Evolutionary conservation across 2,888 invertebrate species (phyloP), one percentile per base, ranked within the genome.

Genomic region (Liopterus haemorrhoidalis): DNA sequence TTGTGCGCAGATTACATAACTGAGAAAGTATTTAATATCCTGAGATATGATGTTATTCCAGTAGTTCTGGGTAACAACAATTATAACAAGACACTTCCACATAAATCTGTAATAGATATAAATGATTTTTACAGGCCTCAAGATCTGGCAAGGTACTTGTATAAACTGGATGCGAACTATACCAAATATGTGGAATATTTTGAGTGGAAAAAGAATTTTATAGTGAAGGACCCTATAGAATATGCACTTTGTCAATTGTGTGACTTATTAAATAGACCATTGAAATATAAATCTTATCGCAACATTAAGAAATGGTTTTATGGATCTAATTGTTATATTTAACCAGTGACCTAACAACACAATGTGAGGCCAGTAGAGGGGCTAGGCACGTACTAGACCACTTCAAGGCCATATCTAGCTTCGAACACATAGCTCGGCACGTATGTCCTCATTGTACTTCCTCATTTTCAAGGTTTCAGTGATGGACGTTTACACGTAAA

Each of bases 61-160:
- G 72, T 82, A 31, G 82, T 81, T 3, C 78, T 77, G 68, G 82
- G 82, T 4, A 78, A 75, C 16, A 76, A 73, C 40, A 69, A 76
- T 57, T 82, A 82, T 63, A 57, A 61, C 4, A 65, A 69, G 57
- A 72, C 70, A 41, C 70, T 75, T 2, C 75, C 75, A 2, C 66
- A 67, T 14, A 60, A 71, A 45, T 72, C 73, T 9, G 74, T 67
- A 57, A 76, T 78, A 43, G 74, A 78, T 58, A 74, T 75, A 16
- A 73, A 73, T 46, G 71, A 76, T 52, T 78, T 75, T 58, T 59
- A 61, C 14, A 65, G 68, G 4, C 70, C 73, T 2, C 60, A 68
- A 54, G 63, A 68, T 15, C 62, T 79, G 28, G 75, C 73, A 1
- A 60, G 62, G n/a, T 75, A 74, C 57, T 62, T 78, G 6, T 62